Base-by-base conservation (phyloP, 2,113 vertebrate genomes). In the Clarias gariepinus region DNA sequence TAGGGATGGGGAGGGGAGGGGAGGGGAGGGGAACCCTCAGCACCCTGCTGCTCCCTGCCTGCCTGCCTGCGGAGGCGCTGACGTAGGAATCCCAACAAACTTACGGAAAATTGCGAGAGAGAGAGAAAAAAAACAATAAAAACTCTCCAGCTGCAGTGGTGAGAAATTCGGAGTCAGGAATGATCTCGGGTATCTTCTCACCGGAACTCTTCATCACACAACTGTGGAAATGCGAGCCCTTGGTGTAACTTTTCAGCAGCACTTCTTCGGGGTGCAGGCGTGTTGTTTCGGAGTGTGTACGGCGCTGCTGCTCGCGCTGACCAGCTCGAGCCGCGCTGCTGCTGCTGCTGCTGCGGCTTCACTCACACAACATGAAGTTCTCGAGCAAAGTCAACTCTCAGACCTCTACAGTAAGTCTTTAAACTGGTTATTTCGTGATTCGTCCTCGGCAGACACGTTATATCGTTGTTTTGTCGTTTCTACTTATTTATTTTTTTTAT, bases 361-460 rank as follows among this genome's bases (percentile, higher is more conserved):
- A 57, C 33, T 53, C 30, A 18, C 61, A 82, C 11, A 82, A 16
- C 74, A 92, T 74, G 91, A 90, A 82, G 87, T 91, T 74, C 85
- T 92, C 91, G 91, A 93, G 81, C 89, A 89, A 87, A 89, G 89
- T 0, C 90, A 93, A 87, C 92, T 94, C 80, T 19, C 68, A 57
- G 88, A 94, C 47, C 88, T 94, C 68, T 91, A 94, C 94, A 94
- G 96, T 96, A 94, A 95, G 94, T 95, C 69, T 6, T 83, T 61
- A 79, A 84, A 60, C 25, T 36, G 11, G 2, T 16, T 0, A 18
- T 53, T 8, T 77, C 2, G 1, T 16, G 2, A 47, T 47, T 47
- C 47, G 5, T 47, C 47, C 47, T 10, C 28, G 3, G 55, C 28
- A 57, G 1, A 7, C 21, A 12, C n/a, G 2, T 4, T 5, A 33